Evolutionary conservation across 2,113 vertebrate species (phyloP).

Genomic region (Leptocoma aspasia): DNA sequence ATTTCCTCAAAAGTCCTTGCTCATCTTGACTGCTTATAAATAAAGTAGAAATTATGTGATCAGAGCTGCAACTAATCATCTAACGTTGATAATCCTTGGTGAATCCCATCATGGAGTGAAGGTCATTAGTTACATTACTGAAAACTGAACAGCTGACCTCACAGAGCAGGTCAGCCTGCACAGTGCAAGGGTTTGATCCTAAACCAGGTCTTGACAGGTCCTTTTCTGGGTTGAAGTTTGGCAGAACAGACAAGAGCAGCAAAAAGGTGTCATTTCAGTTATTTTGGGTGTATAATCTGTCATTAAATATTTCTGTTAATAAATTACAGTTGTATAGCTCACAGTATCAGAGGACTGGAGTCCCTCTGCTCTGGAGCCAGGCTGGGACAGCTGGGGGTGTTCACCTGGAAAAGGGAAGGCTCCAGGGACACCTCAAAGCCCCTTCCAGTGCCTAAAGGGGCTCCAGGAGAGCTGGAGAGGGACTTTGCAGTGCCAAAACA

Average conservation of each 20-base stretch:
- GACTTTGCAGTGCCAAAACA: background rate
- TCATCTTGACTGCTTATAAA: background rate
- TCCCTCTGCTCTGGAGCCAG: background rate
- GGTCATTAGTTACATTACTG: accelerated
- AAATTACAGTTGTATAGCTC: background rate
- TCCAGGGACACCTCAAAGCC: background rate
- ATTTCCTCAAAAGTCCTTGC: background rate
- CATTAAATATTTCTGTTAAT: background rate
- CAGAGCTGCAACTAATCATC: background rate
- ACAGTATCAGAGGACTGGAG: background rate
- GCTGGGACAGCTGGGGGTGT: background rate
- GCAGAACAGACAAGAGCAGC: background rate
- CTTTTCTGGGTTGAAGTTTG: background rate
- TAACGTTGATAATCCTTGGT: accelerated
- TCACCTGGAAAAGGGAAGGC: background rate
- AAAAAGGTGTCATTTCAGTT: background rate
- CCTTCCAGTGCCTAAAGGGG: background rate
- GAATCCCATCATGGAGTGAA: too few species aligned
- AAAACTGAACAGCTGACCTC: background rate
- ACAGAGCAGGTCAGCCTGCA: background rate
- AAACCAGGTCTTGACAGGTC: background rate
- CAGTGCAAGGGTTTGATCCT: background rate
- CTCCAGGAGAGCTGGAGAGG: background rate
- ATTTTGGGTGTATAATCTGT: background rate
- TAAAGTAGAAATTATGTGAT: background rate